Base-by-base conservation (phyloP, 1,140 invertebrate genomes). In the Eumeta japonica region DNA sequence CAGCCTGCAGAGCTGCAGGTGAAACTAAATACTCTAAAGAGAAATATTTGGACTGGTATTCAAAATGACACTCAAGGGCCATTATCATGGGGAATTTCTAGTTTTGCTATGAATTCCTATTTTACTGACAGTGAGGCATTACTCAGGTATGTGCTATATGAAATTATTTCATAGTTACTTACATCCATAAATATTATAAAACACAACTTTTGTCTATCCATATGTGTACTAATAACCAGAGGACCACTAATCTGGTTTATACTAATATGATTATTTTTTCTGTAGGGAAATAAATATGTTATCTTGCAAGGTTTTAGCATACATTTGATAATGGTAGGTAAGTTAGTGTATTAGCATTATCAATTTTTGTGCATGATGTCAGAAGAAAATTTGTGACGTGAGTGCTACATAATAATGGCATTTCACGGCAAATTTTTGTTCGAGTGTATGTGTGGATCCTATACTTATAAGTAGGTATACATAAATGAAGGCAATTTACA, bases 21-120 rank as follows among this genome's bases (percentile, higher is more conserved):
- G 19, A 82, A 81, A 59, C 52, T 82, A 7, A 76, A 70, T 30
- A 64, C 77, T 2, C 45, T 82, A 16, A 77, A 75, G 42, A 78
- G 75, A 51, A 79, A 80, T 58, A 72, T 82, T 39, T 83, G 81
- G 81, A 81, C 76, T 2, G 80, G 79, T 14, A 51, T 75, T 4
- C 62, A 66, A 31, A 55, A 46, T 34, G 72, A 76, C 16, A 61
- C 62, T 5, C 74, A 75, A 39, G 59, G 67, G 1, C 81, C 83
- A 20, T 41, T 84, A 10, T 82, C 81, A 12, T 83, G 81, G 81
- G 81, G 80, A 3, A 63, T 79, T 28, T 79, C 79, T 3, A 79
- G 66, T 48, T 71, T 80, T 46, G 72, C 77, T 3, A 71, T 74
- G 52, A 72, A 71, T 39, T 74, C 67, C 11, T 77, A 76, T 45